Base-by-base conservation (phyloP, 2,113 vertebrate genomes). In the Pagrus major region DNA sequence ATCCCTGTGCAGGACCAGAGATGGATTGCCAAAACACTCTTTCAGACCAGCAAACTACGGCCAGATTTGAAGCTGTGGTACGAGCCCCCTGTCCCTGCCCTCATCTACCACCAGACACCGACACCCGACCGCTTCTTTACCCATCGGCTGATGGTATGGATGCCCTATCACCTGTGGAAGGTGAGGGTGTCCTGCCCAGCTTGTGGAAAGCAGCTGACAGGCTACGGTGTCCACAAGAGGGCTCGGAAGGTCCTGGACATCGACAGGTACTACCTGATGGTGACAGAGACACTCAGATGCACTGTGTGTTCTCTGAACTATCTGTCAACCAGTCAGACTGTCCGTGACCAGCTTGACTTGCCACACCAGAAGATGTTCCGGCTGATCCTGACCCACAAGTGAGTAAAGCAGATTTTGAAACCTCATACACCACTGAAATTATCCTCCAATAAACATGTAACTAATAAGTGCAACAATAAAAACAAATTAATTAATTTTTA, bases 121-220 rank as follows among this genome's bases (percentile, higher is more conserved):
- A 21, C 9, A 20, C 29, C 55, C 3, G 9, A 21, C 8, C 18
- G 9, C 29, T 33, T 21, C 18, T 58, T 31, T 16, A 56, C 23
- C 8, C 73, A 87, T 68, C 42, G 59, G 16, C 37, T 86, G 37
- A 29, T 85, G 51, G 64, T 80, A 41, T 85, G 83, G 77, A 85
- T 85, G 76, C 71, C 82, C 31, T 78, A 78, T 46, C 61, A 82
- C 56, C 64, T 73, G 49, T 63, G 60, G 47, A 77, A 77, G 29
- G 42, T 77, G 47, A 77, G 27, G 35, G 8, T 72, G 10, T 27
- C 1, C 47, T 85, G 83, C 37, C 68, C 61, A 29, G 33, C 11
- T 2, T 85, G 83, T 59, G 42, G 49, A 18, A 64, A 71, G 44
- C 66, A 84, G 27, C 70, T 84, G 33, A 78, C 47, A 0, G 75